A percentile compares a stretch with the other conserved stretches of the same genome.
These are phyloP conservation scores for Hoplias malabaricus DNA, from an alignment of 2,113 vertebrate species.

Conservation along the genomic window DNA sequence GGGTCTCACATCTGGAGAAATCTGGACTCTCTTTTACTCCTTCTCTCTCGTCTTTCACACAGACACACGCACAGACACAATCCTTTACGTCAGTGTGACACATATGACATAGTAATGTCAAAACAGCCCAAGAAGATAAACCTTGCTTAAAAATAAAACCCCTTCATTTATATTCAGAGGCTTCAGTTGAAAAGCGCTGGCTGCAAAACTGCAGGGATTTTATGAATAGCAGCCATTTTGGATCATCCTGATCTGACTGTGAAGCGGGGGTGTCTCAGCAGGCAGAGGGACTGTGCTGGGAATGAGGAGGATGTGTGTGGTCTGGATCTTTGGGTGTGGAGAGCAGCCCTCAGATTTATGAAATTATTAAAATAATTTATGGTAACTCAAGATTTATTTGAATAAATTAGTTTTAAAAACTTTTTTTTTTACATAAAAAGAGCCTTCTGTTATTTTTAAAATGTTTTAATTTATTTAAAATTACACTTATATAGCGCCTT, in stretches of 20 bases:
- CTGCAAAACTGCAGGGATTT: not conserved
- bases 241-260: not conserved
- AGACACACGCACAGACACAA: conserved; percentile 12
- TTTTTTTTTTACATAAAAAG: too few relatives aligned
- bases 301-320: not conserved
- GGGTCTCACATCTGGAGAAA: not conserved
- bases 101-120: not conserved
- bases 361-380: too few relatives aligned
- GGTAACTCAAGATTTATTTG: too few relatives aligned
- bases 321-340: not conserved
- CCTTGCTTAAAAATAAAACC: not conserved
- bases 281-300: not conserved
- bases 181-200: not conserved
- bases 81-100: not conserved
- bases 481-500: too few relatives aligned
- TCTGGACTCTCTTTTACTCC: too few relatives aligned
- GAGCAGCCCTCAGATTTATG: too few relatives aligned
- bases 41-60: too few relatives aligned
- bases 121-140: not conserved
- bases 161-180: not conserved
- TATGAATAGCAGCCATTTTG: not conserved
- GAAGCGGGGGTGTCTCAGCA: not conserved
- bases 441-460: too few relatives aligned
- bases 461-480: too few relatives aligned
- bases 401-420: too few relatives aligned